Evolutionary conservation across 2,113 vertebrate genomes (phyloP).

Genomic region (Eulemur macaco): DNA sequence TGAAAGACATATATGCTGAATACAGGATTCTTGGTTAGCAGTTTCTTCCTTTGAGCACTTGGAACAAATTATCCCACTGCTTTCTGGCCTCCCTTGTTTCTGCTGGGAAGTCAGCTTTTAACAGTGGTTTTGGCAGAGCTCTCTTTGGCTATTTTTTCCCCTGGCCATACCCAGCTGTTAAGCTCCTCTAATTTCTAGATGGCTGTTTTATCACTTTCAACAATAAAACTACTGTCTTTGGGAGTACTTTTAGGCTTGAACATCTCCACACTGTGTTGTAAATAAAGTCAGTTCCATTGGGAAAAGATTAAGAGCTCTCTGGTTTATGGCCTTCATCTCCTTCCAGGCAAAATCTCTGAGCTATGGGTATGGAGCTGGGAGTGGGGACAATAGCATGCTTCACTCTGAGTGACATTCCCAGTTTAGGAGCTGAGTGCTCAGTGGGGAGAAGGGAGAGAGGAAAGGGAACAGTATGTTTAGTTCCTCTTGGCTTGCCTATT

Average conservation of each 20-base stretch:
- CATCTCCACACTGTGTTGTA: neutral
- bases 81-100: neutral
- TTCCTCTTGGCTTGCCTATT: neutral
- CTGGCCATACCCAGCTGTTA: neutral
- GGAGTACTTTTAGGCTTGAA: neutral
- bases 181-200: neutral
- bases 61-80: neutral
- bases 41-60: neutral
- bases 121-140: neutral
- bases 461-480: neutral
- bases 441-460: neutral
- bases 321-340: neutral
- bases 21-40: neutral
- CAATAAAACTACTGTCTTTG: neutral
- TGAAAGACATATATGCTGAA: neutral
- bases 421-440: neutral
- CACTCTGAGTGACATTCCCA: neutral
- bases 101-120: neutral
- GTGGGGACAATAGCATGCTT: neutral
- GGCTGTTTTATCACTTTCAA: conserved; percentile 11
- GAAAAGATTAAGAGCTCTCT: neutral
- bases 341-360: neutral
- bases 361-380: neutral
- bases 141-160: neutral
- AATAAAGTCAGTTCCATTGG: neutral